A percentile compares a stretch with the other conserved stretches of the same genome.
phyloP scores from a whole-genome alignment of 37 sponge, comb jelly and placozoan genomes.

The Halisarca cf. caerulea region DNA sequence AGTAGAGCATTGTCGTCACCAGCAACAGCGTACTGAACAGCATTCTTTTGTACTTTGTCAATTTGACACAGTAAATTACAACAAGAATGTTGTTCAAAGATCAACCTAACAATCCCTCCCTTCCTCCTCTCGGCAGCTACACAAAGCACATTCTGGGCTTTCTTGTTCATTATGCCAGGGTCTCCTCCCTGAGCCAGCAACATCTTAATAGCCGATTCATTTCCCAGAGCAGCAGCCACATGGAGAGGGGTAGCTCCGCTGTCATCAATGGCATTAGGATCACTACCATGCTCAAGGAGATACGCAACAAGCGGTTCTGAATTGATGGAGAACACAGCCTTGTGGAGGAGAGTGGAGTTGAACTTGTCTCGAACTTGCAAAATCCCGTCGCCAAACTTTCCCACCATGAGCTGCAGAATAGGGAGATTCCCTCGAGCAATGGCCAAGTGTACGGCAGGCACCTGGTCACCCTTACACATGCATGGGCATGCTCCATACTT shows the following conservation, averaged over 20 bases:
- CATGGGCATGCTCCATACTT: slow-evolving; percentile 63
- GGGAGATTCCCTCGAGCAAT: slow-evolving; percentile 64
- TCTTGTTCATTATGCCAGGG: slow-evolving; percentile 8
- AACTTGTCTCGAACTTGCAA: slow-evolving; percentile 21
- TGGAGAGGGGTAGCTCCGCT: slow-evolving; percentile 72
- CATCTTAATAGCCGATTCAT: slow-evolving; percentile 20
- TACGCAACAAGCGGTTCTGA: slow-evolving; percentile 30
- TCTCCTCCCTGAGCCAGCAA: slow-evolving; percentile 54
- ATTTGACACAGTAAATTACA: background rate
- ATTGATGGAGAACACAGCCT: slow-evolving; percentile 41
- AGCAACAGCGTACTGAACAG: slow-evolving; percentile 57
- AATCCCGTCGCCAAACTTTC: slow-evolving; percentile 29
- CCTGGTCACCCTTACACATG: slow-evolving; percentile 44
- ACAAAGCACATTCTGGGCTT: slow-evolving; percentile 6
- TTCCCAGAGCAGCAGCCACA: slow-evolving; percentile 48
- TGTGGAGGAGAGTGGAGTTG: slow-evolving; percentile 59
- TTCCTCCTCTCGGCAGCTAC: slow-evolving; percentile 18
- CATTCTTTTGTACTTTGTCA: slow-evolving; percentile 46
- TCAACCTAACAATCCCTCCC: background rate
- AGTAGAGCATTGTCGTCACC: slow-evolving; percentile 36
- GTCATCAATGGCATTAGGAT: slow-evolving; percentile 44
- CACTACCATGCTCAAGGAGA: slow-evolving; percentile 45
- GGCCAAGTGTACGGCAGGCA: slow-evolving; percentile 72
- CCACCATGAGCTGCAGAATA: slow-evolving; percentile 54
- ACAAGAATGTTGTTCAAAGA: slow-evolving; percentile 2